Evolutionary conservation across 2,888 invertebrate species (phyloP).

Genomic region (Apoda limacodes): DNA sequence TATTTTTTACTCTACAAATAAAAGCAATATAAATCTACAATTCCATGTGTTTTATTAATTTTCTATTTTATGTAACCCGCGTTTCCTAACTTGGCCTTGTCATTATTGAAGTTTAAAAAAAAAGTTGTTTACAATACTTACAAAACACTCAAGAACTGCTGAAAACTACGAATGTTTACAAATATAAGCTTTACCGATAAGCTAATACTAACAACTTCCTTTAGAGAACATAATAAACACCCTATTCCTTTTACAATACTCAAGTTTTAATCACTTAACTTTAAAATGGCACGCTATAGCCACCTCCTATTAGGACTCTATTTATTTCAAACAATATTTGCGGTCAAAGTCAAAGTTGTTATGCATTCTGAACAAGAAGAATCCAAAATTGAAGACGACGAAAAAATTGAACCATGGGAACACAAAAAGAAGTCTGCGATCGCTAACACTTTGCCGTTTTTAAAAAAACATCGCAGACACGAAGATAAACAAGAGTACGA

Average conservation of each 20-base stretch:
- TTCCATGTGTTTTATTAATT: no score
- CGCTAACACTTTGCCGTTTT: conserved; percentile 35
- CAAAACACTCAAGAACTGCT: no score
- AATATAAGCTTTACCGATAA: conserved; percentile 40
- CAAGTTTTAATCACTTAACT: conserved; percentile 13
- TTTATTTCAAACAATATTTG: conserved; percentile 28
- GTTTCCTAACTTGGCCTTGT: no score
- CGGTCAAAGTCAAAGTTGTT: conserved; percentile 54
- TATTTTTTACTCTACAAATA: conserved; percentile 67
- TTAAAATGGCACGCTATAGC: conserved; percentile 29
- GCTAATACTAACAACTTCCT: conserved; percentile 28
- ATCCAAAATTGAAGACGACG: conserved; percentile 44
- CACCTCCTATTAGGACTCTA: conserved; percentile 26
- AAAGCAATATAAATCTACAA: conserved; percentile 67
- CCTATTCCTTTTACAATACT: no score
- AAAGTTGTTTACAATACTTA: no score
- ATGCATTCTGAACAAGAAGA: conserved; percentile 54
- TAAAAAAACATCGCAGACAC: conserved; percentile 29
- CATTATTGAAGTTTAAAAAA: no score
- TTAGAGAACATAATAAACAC: conserved; percentile 7
- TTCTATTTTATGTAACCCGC: no score
- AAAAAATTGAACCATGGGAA: conserved; percentile 24
- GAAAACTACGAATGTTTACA: no score
- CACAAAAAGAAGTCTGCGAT: conserved; percentile 32
- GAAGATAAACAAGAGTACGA: conserved; percentile 37